Evolutionary conservation across 2,797 vertebrate species (phyloP), one percentile per base, ranked within the genome.

Genomic region (Myoxocephalus aenaeus): DNA sequence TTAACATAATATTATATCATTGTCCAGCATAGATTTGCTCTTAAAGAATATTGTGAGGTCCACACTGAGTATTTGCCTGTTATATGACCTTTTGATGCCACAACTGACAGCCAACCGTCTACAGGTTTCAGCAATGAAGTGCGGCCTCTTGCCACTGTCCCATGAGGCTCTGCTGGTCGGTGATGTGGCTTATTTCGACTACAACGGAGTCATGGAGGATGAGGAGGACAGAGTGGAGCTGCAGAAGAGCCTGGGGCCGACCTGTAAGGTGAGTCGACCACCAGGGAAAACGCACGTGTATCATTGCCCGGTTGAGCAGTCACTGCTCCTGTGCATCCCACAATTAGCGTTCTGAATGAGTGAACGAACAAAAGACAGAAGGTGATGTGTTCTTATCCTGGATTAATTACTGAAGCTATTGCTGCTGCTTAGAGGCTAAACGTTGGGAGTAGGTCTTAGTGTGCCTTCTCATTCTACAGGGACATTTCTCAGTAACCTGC

Each of bases 71-170:
- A 11, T 68, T 44, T 76, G 2, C 18, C 32, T 67, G 25, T 48
- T 11, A 44, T 6, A 12, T 80, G 56, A 67, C 50, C 54, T 76
- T 53, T 51, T 1, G 34, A 32, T 40, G 27, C 50, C 4, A n/a
- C 12, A 1, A 70, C 75, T 89, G 69, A 83, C 25, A 4, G 20
- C 27, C 5, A 29, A 36, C 61, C 68, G 15, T 87, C 69, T 44
- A 18, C 10, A 99, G 98, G 97, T 99, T 51, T 99, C 98, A 0
- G 96, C 97, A 34, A 99, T 99, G 97, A 99, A 97, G 87, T 96
- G 96, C 0, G 98, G 98, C 69, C 93, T 99, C 66, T 93, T 99
- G 80, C 97, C 97, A 0, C 94, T 99, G 67, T 99, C 97, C 87
- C 97, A 98, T 0, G 96, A 99, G 20, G 96, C 98, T 8, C 89